phyloP scores from a whole-genome alignment of 2,888 invertebrate genomes.

The Sialis lutaria region DNA sequence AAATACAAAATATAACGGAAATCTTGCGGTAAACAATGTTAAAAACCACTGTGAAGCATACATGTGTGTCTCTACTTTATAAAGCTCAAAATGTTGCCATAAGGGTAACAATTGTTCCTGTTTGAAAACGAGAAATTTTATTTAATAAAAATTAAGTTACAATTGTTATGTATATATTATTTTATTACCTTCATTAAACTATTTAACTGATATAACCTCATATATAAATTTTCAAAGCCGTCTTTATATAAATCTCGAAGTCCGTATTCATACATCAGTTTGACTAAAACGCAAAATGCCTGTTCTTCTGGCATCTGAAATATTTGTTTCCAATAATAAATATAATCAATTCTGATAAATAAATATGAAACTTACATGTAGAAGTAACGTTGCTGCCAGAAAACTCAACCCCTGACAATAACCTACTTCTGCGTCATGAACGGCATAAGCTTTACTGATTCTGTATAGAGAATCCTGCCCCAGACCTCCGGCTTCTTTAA shows the following conservation, averaged over 20 bases:
- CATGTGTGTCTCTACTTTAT: conserved; percentile 91
- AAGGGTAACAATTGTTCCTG: conserved; percentile 69
- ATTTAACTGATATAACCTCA: conserved; percentile 88
- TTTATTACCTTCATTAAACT: conserved; percentile 64
- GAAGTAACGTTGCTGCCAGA: conserved; percentile 82
- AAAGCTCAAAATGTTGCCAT: conserved; percentile 64
- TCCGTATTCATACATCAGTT: conserved; percentile 93
- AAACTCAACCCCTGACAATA: conserved; percentile 99
- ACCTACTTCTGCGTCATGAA: conserved; percentile 93
- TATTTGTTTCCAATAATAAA: conserved; percentile 1
- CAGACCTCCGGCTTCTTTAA: conserved; percentile 84
- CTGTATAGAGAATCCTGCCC: conserved; percentile 94
- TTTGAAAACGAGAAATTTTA: neutral
- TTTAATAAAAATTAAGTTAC: neutral
- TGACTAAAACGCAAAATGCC: conserved; percentile 91
- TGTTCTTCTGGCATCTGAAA: conserved; percentile 98
- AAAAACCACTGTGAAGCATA: conserved; percentile 99
- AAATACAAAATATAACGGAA: conserved; percentile 91
- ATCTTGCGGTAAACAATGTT: conserved; percentile 97
- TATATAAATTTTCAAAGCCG: conserved; percentile 89
- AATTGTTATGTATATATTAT: neutral
- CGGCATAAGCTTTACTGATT: conserved; percentile 93
- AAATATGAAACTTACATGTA: conserved; percentile 58
- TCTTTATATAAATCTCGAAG: conserved; percentile 90
- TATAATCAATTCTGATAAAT: conserved; percentile 4